Base-by-base conservation (phyloP, 2,888 invertebrate species). In the Drosophila quinaria region DNA sequence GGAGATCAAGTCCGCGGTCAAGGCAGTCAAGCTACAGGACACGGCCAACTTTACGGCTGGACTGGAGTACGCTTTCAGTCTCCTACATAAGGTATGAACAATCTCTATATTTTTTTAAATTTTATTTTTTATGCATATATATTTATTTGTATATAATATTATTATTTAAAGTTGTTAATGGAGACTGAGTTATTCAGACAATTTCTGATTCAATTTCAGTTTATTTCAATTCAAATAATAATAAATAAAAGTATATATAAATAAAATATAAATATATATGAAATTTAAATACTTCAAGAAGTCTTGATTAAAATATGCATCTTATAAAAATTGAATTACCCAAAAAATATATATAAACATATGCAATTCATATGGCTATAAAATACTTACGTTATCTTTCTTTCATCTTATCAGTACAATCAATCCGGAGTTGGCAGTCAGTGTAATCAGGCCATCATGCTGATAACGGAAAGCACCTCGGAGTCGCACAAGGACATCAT, bases 361-460 rank as follows among this genome's bases (percentile, higher is more conserved):
- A 13, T 35, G 13, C 4, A 3, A 37, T 37, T 37, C 8, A 22
- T 22, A 4, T 3, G 4, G 4, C 22, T 37, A 8, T 3, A 11
- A 19, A 42, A 42, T 11, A 6, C 3, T 19, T n/a, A 0, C 9
- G 9, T 91, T 92, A 35, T 37, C 13, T 46, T 2, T 35, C 35
- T 2, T 25, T 11, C 1, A 4, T 22, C 15, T 25, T 8, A 29
- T 10, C 90, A 97, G 95, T 97, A 97, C 89, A 97, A 97, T 90
- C 95, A 96, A 78, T 96, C 97, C 0, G 96, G 96, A 0, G 95
- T 95, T 87, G 98, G 98, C 4, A 96, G 97, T 86, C 97, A 98
- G 91, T 99, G 99, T 92, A 99, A 99, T 94, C 98, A 98, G 93
- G 99, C 98, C 2, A 98, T 99, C 60, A 98, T 99, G 96, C 93